phyloP scores from a whole-genome alignment of 1,140 invertebrate genomes.

The Ceratosolen fusciceps region DNA sequence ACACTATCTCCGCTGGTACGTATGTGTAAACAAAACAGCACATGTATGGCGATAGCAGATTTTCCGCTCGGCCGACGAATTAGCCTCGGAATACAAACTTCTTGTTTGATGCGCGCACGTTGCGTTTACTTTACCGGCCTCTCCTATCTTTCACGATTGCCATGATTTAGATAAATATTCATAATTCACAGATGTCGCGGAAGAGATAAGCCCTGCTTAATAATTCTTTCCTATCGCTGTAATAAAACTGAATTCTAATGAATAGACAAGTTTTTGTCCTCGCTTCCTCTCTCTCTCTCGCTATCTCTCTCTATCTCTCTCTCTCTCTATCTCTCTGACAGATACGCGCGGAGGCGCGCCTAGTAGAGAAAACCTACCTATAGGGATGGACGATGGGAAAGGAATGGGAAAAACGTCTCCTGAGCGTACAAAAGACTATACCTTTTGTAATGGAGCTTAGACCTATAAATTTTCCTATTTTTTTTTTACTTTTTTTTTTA shows the following conservation, averaged over 20 bases:
- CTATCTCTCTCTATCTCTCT: not conserved
- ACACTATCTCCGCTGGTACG: not conserved
- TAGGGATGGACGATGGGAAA: too few species aligned
- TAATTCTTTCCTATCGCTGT: slow-evolving; percentile 52
- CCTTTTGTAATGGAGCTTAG: not conserved
- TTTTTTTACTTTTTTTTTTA: too few species aligned
- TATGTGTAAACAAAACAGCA: not conserved
- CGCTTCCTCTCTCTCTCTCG: not conserved
- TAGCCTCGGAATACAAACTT: not conserved
- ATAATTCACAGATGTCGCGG: slow-evolving; percentile 48
- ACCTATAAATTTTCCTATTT: not conserved
- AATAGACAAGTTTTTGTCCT: slow-evolving; percentile 55
- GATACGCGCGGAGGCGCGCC: too few species aligned
- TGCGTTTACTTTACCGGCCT: not conserved
- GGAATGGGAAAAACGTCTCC: too few species aligned
- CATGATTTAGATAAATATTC: slow-evolving; percentile 34
- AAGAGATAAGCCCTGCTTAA: slow-evolving; percentile 51
- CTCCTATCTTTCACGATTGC: slow-evolving; percentile 32
- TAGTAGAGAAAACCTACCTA: too few species aligned
- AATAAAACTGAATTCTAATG: slow-evolving; percentile 57
- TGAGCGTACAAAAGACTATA: not conserved
- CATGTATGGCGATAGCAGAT: not conserved
- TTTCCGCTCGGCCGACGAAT: not conserved
- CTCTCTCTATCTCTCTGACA: not conserved
- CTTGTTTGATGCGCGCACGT: not conserved